phyloP scores from a whole-genome alignment of 1,140 invertebrate genomes.

The Megalopta genalis region DNA sequence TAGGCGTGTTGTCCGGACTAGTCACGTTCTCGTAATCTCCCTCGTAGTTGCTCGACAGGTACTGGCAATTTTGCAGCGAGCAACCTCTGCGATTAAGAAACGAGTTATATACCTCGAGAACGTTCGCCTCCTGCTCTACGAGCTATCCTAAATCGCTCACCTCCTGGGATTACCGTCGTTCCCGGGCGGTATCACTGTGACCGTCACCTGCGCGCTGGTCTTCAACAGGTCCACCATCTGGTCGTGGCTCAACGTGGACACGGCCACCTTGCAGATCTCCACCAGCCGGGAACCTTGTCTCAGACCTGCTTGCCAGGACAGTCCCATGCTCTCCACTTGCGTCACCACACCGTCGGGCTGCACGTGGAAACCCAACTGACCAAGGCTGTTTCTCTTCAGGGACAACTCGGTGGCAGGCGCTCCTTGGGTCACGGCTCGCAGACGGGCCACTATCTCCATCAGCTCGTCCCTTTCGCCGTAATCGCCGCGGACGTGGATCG shows the following conservation, averaged over 20 bases:
- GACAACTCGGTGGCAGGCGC: slow-evolving; percentile 88
- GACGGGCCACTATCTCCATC: slow-evolving; percentile 87
- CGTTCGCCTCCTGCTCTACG: neutral
- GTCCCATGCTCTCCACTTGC: slow-evolving; percentile 93
- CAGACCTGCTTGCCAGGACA: slow-evolving; percentile 94
- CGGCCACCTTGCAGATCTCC: slow-evolving; percentile 95
- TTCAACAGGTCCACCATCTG: slow-evolving; percentile 96
- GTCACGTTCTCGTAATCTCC: slow-evolving; percentile 88
- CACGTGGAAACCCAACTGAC: slow-evolving; percentile 97
- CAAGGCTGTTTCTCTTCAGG: slow-evolving; percentile 88
- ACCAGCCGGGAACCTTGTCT: slow-evolving; percentile 93
- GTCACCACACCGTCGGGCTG: slow-evolving; percentile 97
- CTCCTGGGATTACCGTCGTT: slow-evolving; percentile 85
- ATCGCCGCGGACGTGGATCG: slow-evolving; percentile 84
- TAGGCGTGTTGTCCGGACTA: slow-evolving; percentile 80
- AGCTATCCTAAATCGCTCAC: slow-evolving; percentile 63
- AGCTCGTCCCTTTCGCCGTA: slow-evolving; percentile 87
- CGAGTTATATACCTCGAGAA: neutral
- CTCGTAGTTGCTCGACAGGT: slow-evolving; percentile 83
- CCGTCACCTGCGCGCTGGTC: slow-evolving; percentile 91
- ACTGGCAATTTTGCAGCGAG: slow-evolving; percentile 85
- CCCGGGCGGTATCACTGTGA: slow-evolving; percentile 90
- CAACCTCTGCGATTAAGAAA: slow-evolving; percentile 81
- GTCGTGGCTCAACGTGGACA: slow-evolving; percentile 94
- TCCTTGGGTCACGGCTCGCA: slow-evolving; percentile 87